Base-by-base conservation (phyloP, 2,888 invertebrate species). In the Cyclophora albipunctata region DNA sequence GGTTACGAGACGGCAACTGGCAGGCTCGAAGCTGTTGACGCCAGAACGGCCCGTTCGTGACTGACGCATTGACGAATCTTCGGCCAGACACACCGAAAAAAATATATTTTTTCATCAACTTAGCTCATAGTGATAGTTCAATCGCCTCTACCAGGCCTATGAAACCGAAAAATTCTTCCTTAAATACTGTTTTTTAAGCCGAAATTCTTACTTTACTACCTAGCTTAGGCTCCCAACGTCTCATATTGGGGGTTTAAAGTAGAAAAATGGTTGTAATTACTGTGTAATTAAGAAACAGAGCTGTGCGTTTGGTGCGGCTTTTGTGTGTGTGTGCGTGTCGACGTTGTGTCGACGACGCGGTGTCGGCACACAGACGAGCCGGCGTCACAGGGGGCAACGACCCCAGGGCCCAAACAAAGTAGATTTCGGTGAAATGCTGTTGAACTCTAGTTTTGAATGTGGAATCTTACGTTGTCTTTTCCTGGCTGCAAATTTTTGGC, bases 361-460 rank as follows among this genome's bases (percentile, higher is more conserved):
- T 73, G 78, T 75, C 73, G 81, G 79, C 86, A 84, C 84, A 84
- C 81, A 73, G 62, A 57, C 75, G 60, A 63, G 65, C 59, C 60
- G 78, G 79, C 85, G 84, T 82, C 84, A 82, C 75, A 70, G 63
- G 66, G 84, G 74, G 81, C 88, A 66, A 76, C 75, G 86, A 85
- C 84, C 89, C 82, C 73, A 66, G 80, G 83, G 84, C 87, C 87
- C 86, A 87, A 87, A 88, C 87, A 87, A 85, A 84, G 86, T 86
- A 81, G 84, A 86, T 84, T 88, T 87, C 84, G 87, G 86, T 87
- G 85, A 84, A 86, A 84, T 81, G 87, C 78, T 85, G 78, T 85
- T 87, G 87, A 87, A 87, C 88, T 81, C 84, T 81, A 84, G 82
- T 78, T 81, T 75, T 74, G 78, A 81, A 81, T 77, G 79, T 75